A percentile compares a stretch with the other conserved stretches of the same genome.
Evolutionary conservation across 1,140 invertebrate species (phyloP).

Genomic region (Anthonomus grandis): DNA sequence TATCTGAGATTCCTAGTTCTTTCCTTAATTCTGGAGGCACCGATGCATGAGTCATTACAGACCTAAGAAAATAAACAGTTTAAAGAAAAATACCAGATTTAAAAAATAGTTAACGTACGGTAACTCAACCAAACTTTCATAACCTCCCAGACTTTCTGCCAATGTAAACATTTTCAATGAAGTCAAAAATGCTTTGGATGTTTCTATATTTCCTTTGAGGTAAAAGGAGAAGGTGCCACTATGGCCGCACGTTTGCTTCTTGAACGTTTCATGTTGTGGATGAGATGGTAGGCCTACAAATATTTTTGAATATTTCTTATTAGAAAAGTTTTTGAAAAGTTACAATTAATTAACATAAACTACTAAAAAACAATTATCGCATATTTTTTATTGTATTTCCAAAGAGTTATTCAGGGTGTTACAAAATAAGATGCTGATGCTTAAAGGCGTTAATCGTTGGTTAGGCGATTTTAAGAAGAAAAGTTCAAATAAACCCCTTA

Average conservation of each 20-base stretch:
- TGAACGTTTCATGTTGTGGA: constrained; percentile 82
- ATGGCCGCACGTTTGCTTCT: constrained; percentile 82
- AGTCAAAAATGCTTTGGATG: constrained; percentile 75
- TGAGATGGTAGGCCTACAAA: constrained; percentile 78
- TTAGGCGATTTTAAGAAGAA: too few species aligned
- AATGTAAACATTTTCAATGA: constrained; percentile 79
- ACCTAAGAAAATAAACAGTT: constrained; percentile 48
- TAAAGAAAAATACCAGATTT: neutral
- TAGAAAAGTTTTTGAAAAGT: too few species aligned
- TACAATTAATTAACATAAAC: too few species aligned
- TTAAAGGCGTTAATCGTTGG: too few species aligned
- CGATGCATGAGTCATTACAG: constrained; percentile 79
- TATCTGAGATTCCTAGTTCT: constrained; percentile 80
- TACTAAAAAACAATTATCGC: too few species aligned
- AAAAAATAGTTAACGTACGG: constrained; percentile 62
- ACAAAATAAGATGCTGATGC: too few species aligned
- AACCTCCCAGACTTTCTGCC: constrained; percentile 95
- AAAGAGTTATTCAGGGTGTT: too few species aligned
- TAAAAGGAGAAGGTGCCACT: constrained; percentile 93
- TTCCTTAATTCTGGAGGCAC: constrained; percentile 68
- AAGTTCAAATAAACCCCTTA: too few species aligned
- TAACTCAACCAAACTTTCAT: constrained; percentile 85
- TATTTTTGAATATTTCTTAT: neutral
- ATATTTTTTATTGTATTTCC: too few species aligned
- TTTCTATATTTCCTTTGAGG: constrained; percentile 65